Base-by-base conservation (phyloP, 2,113 vertebrate genomes). In the Cryptomyrus ogoouensis region DNA sequence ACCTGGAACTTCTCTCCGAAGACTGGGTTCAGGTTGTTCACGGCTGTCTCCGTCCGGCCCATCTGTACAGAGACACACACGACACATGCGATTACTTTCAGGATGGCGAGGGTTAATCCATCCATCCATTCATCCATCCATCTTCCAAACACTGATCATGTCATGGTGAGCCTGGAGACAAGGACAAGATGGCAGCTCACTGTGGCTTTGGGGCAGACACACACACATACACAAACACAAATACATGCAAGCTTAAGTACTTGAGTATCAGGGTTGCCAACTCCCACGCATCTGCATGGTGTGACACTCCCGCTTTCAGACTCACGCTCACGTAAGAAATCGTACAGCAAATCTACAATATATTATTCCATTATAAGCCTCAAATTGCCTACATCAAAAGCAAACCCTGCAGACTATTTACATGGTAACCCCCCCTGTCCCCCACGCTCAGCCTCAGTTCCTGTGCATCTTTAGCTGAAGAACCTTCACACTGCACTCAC, bases 21-120 rank as follows among this genome's bases (percentile, higher is more conserved):
- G 27, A 98, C 97, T 0, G 98, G 98, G 91, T 99, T 99, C 94
- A 99, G 94, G 94, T 99, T 99, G 95, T 99, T 99, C 90, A 99
- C 92, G 0, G 97, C 98, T 0, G 98, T 99, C 93, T 99, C 98
- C 3, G 98, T 99, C 93, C 98, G 96, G 83, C 97, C 96, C 0
- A 98, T 96, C 98, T 99, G 91, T 56, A 27, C 7, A 50, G 44
- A 83, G 1, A 87, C 44, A 90, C 58, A 66, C 10, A 77, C 21
- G 7, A 4, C 42, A n/a, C 83, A n/a, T 21, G 35, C 0, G 1
- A 19, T 77, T 39, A 15, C 66, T 77, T 77, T 77, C 70, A 77
- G 10, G 27, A 12, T 12, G n/a, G 15, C 31, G 39, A 39, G 70
- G 74, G 74, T 7, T 80, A 80, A 80, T 42, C 74, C 74, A 35